phyloP scores from a whole-genome alignment of 2,888 invertebrate genomes.

The Pediacus dermestoides region DNA sequence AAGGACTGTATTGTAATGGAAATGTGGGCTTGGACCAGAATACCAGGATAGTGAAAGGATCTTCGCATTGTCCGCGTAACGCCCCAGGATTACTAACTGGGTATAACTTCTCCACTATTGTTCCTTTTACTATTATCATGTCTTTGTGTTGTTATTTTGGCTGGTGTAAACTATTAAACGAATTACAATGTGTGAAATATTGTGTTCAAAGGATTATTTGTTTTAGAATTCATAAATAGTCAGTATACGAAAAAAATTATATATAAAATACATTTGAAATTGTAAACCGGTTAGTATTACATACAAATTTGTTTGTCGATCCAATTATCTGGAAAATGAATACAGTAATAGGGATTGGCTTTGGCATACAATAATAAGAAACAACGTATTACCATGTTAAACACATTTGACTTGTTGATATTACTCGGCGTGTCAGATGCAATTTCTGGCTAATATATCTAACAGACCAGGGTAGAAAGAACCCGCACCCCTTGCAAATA shows the following conservation, averaged over 20 bases:
- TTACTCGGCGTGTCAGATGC: slow-evolving; percentile 34
- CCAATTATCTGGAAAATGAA: no score
- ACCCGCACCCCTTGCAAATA: slow-evolving; percentile 11
- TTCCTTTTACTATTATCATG: slow-evolving; percentile 30
- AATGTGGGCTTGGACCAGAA: slow-evolving; percentile 29
- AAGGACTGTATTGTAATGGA: slow-evolving; percentile 14
- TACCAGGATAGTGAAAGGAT: slow-evolving; percentile 35
- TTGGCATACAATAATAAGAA: slow-evolving; percentile 28
- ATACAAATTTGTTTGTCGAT: no score
- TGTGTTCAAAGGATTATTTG: slow-evolving; percentile 3
- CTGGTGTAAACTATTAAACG: slow-evolving; percentile 27
- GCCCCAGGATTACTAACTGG: slow-evolving; percentile 23
- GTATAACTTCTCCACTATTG: slow-evolving; percentile 34
- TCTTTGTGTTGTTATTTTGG: slow-evolving; percentile 29
- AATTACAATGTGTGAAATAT: slow-evolving; percentile 22
- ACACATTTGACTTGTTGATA: slow-evolving; percentile 28
- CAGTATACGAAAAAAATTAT: not conserved
- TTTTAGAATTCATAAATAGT: not conserved
- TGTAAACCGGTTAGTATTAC: no score
- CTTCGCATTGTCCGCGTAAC: slow-evolving; percentile 17
- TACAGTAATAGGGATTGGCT: no score
- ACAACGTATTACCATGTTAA: slow-evolving; percentile 25
- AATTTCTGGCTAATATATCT: slow-evolving; percentile 42
- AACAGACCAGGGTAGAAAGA: slow-evolving; percentile 22
- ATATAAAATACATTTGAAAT: no score